These are phyloP conservation scores for Ciconia maguari DNA, from an alignment of 2,113 vertebrate genomes.

Conservation along the genomic window DNA sequence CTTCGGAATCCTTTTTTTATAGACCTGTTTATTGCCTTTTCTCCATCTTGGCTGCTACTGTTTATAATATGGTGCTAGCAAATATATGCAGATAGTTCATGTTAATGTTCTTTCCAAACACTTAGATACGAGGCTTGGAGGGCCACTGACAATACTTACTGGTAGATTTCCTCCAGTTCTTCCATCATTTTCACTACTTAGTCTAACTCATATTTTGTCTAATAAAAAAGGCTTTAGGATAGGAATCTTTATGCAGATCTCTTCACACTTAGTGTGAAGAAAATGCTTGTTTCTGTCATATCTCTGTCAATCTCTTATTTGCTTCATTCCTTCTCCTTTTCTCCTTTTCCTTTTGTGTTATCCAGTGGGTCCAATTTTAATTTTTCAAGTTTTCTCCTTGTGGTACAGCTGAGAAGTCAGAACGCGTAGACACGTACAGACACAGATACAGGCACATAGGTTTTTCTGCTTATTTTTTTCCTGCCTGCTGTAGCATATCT, in stretches of 20 bases:
- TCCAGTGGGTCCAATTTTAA: not conserved
- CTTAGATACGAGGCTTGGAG: not conserved
- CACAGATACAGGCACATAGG: fast-evolving
- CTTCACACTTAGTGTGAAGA: not conserved
- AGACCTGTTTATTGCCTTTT: not conserved
- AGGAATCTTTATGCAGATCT: not conserved
- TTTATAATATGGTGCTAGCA: not conserved
- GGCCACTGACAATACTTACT: not conserved
- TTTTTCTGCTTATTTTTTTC: not conserved
- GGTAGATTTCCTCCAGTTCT: not conserved
- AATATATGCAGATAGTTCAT: not conserved
- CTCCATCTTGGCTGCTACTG: not conserved
- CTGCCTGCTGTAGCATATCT: not conserved
- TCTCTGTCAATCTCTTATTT: not conserved
- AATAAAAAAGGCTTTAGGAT: not conserved
- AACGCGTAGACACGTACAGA: not conserved
- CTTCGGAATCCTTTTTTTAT: not conserved
- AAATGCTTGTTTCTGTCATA: not conserved
- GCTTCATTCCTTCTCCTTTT: not conserved
- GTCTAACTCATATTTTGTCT: not conserved
- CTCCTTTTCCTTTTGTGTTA: not conserved
- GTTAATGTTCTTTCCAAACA: not conserved
- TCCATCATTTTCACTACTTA: not conserved
- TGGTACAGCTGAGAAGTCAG: not conserved
- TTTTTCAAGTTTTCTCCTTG: not conserved